Percentiles rank a stretch among this genome's conserved stretches.
Evolutionary conservation across 2,113 vertebrate species (phyloP).

Genomic region (Mustelus asterias): DNA sequence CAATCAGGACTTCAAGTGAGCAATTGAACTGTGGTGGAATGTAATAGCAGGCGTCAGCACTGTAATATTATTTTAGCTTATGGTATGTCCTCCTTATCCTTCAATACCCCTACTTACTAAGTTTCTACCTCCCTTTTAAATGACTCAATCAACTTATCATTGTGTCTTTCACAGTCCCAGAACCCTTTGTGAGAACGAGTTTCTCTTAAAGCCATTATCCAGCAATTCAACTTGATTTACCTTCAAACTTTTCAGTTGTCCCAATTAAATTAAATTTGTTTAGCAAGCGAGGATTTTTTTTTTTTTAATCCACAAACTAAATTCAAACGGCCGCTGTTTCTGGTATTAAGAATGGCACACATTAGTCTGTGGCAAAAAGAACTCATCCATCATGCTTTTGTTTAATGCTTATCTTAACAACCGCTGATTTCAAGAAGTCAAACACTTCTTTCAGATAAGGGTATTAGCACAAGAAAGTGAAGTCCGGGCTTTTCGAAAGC

Average conservation of each 20-base stretch:
- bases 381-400: conserved; percentile 20
- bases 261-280: background rate
- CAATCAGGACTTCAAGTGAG: background rate
- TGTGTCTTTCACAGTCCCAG: background rate
- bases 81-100: background rate
- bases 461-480: conserved; percentile 50
- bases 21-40: background rate
- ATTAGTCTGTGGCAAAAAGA: background rate
- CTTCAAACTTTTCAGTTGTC: background rate
- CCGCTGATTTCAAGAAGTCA: conserved; percentile 4
- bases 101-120: background rate
- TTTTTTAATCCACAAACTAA: background rate
- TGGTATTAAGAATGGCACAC: background rate
- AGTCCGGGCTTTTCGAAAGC: conserved; percentile 51
- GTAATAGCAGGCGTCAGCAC: background rate
- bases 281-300: background rate
- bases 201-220: background rate
- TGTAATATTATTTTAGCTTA: background rate
- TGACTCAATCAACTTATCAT: background rate
- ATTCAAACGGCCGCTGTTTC: background rate
- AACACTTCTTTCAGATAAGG: conserved; percentile 51
- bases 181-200: background rate
- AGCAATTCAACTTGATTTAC: background rate
- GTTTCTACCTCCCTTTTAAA: background rate
- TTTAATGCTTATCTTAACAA: conserved; percentile 14